Evolutionary conservation across 2,888 invertebrate genomes (phyloP).

Genomic region (Philonicus albiceps): DNA sequence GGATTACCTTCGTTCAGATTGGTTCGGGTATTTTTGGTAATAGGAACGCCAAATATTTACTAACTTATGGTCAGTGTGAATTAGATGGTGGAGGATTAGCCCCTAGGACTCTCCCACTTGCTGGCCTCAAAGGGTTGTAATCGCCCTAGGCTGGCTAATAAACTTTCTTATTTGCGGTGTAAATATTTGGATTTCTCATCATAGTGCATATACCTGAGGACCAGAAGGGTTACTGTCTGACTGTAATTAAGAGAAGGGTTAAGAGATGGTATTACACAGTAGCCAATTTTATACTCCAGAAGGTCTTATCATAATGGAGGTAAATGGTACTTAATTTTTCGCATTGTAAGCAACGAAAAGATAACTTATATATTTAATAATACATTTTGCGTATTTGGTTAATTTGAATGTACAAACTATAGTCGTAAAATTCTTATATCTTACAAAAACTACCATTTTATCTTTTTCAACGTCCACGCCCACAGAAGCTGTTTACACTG

Average conservation of each 20-base stretch:
- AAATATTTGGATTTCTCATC: conserved; percentile 24
- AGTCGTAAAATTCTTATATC: not conserved
- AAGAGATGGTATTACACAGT: not conserved
- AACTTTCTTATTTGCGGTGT: conserved; percentile 8
- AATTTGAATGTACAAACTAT: too few species aligned
- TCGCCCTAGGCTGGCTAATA: not conserved
- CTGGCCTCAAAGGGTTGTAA: not conserved
- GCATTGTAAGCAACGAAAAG: not conserved
- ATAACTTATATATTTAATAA: too few species aligned
- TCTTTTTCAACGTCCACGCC: not conserved
- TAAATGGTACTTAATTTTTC: not conserved
- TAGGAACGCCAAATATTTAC: not conserved
- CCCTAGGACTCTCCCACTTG: not conserved
- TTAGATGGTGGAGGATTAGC: not conserved
- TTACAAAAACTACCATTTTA: not conserved
- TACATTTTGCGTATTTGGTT: too few species aligned
- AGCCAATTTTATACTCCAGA: not conserved
- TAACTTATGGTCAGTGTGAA: not conserved
- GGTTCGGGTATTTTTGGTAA: conserved; percentile 4
- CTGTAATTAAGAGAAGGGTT: not conserved
- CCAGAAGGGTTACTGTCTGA: not conserved
- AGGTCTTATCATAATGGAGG: not conserved
- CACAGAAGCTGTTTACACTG: conserved; percentile 10
- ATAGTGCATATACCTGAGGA: not conserved
- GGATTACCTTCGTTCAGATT: conserved; percentile 1